Percentiles rank a stretch among this genome's conserved stretches.
These are phyloP conservation scores for Catharus fuscescens DNA, from an alignment of 2,113 vertebrate genomes.

Conservation along the genomic window DNA sequence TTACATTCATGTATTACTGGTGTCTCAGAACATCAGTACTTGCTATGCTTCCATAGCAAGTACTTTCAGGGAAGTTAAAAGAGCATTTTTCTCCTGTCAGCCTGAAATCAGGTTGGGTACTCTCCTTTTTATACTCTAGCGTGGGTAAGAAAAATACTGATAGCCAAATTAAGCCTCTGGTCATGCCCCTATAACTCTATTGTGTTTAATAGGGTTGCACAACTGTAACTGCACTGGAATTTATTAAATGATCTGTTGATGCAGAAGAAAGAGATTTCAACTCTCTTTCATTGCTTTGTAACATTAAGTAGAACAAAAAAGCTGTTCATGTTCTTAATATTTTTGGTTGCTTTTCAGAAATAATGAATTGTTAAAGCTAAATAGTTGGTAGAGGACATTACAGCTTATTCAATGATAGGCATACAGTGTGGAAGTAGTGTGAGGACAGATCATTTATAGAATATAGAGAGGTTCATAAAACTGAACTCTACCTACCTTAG, in stretches of 20 bases:
- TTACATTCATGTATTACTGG: background rate
- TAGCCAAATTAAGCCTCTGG: slow-evolving; percentile 31
- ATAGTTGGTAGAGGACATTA: background rate
- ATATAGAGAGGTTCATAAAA: background rate
- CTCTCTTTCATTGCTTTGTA: slow-evolving; percentile 24
- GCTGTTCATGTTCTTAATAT: background rate
- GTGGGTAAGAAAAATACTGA: slow-evolving; percentile 8
- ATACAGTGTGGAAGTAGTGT: background rate
- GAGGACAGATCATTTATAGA: background rate
- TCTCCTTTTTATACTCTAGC: background rate
- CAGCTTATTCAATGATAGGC: background rate
- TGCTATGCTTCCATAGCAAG: background rate
- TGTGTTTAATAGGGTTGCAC: slow-evolving; percentile 50
- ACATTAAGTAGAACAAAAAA: background rate
- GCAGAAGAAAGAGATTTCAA: slow-evolving; percentile 1
- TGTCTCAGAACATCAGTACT: background rate
- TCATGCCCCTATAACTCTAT: slow-evolving; percentile 39
- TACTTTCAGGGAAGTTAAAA: background rate
- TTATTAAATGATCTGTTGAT: slow-evolving; percentile 36
- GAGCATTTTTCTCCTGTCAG: background rate
- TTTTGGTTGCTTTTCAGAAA: background rate
- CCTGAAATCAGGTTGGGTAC: background rate
- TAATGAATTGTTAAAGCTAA: background rate
- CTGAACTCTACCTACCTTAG: background rate
- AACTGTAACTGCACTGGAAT: slow-evolving; percentile 36